Conservation (phyloP, 2,888 invertebrate species). For the Lithophane socia region DNA sequence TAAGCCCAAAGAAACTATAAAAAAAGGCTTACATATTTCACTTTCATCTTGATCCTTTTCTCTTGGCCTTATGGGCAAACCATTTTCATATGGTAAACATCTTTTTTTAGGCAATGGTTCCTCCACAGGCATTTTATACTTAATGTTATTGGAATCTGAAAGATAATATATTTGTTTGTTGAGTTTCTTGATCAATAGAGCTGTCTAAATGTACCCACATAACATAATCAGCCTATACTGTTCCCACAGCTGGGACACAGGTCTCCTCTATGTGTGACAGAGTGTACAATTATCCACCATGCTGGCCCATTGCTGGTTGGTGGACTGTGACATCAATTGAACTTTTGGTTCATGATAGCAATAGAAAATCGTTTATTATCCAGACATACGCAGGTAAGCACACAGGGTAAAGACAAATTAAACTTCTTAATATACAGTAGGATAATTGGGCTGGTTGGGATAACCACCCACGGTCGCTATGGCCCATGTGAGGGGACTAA, state of each 20-base stretch:
- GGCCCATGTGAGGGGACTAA: no score
- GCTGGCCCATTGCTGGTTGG: background rate
- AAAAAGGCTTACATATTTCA: background rate
- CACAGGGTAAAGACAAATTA: no score
- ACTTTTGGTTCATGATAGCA: no score
- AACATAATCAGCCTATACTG: background rate
- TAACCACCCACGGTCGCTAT: no score
- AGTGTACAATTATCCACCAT: background rate
- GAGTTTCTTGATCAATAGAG: background rate
- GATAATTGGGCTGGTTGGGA: no score
- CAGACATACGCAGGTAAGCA: no score
- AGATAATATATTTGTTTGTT: background rate
- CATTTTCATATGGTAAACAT: constrained; percentile 6
- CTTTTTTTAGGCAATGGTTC: constrained; percentile 11
- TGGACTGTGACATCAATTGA: background rate
- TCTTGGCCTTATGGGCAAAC: background rate
- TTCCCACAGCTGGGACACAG: background rate
- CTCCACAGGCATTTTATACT: background rate
- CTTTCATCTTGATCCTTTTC: background rate
- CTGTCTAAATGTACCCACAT: background rate
- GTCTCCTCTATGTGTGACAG: no score
- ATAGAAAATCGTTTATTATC: no score
- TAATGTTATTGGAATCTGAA: constrained; percentile 11
- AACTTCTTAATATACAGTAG: no score
- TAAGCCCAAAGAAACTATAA: no score